phyloP scores from a whole-genome alignment of 2,113 vertebrate genomes.

The Brachypteracias leptosomus region DNA sequence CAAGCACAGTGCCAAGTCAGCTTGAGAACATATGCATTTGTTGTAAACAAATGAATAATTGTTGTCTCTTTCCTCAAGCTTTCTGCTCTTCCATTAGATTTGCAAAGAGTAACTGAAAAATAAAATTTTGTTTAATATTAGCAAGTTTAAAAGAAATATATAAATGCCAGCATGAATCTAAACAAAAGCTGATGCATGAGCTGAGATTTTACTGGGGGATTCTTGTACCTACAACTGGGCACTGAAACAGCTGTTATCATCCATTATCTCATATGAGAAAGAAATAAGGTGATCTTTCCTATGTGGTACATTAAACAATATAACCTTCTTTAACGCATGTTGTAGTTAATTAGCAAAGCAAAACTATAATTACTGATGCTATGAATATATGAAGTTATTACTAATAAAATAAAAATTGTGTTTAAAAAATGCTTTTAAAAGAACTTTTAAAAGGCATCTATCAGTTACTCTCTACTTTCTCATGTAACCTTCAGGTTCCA shows the following conservation, averaged over 20 bases:
- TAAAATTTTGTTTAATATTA: neutral
- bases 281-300: neutral
- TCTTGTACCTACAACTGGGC: neutral
- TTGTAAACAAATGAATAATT: neutral
- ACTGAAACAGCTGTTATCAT: neutral
- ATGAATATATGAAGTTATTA: neutral
- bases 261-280: neutral
- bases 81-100: neutral
- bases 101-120: neutral
- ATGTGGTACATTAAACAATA: neutral
- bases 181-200: neutral
- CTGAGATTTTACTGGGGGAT: neutral
- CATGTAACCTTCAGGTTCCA: neutral
- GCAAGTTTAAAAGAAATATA: neutral
- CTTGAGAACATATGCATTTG: neutral
- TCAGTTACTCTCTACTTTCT: neutral
- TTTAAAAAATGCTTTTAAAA: neutral
- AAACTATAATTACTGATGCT: neutral
- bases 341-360: neutral
- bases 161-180: neutral
- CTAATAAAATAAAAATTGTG: neutral
- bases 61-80: neutral
- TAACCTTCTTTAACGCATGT: neutral
- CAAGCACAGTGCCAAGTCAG: neutral
- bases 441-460: neutral